phyloP scores from a whole-genome alignment of 2,797 vertebrate genomes.

The Danio aesculapii region DNA sequence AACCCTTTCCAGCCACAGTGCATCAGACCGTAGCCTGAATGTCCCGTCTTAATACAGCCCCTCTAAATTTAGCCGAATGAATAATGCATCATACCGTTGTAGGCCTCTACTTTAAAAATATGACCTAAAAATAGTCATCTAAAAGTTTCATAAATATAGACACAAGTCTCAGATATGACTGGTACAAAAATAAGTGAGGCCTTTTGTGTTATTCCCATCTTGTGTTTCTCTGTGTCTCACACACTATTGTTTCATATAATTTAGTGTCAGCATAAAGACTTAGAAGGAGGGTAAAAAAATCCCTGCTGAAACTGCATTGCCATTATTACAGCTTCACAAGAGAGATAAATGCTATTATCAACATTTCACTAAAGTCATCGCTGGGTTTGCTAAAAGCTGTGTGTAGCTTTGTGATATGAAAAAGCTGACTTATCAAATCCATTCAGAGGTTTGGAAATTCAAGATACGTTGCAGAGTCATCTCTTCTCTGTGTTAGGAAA shows the following conservation, averaged over 20 bases:
- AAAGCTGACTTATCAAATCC: slow-evolving; percentile 25
- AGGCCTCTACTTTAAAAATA: slow-evolving; percentile 51
- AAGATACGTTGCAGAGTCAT: not conserved
- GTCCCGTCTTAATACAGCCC: slow-evolving; percentile 38
- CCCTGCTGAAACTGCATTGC: slow-evolving; percentile 10
- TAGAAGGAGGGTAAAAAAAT: not conserved
- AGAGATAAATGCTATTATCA: slow-evolving; percentile 35
- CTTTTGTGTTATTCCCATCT: slow-evolving; percentile 17
- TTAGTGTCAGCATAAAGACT: slow-evolving; percentile 7
- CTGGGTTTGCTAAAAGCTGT: slow-evolving; percentile 1
- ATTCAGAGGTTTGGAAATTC: slow-evolving; percentile 11
- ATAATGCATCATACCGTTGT: slow-evolving; percentile 52
- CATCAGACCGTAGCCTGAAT: slow-evolving; percentile 40
- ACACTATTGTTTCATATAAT: slow-evolving; percentile 32
- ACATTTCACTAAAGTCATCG: slow-evolving; percentile 1
- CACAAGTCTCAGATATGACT: slow-evolving; percentile 34
- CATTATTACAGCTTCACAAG: slow-evolving; percentile 27
- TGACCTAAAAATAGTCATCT: slow-evolving; percentile 55
- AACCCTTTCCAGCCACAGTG: slow-evolving; percentile 13
- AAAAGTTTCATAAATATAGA: slow-evolving; percentile 56
- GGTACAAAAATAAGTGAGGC: slow-evolving; percentile 25
- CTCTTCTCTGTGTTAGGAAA: not conserved
- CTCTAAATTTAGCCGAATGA: slow-evolving; percentile 55
- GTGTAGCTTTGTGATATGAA: slow-evolving; percentile 25
- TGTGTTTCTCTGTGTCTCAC: slow-evolving; percentile 3